Evolutionary conservation across 2,888 invertebrate species (phyloP).

Genomic region (Brachyopa scutellaris): DNA sequence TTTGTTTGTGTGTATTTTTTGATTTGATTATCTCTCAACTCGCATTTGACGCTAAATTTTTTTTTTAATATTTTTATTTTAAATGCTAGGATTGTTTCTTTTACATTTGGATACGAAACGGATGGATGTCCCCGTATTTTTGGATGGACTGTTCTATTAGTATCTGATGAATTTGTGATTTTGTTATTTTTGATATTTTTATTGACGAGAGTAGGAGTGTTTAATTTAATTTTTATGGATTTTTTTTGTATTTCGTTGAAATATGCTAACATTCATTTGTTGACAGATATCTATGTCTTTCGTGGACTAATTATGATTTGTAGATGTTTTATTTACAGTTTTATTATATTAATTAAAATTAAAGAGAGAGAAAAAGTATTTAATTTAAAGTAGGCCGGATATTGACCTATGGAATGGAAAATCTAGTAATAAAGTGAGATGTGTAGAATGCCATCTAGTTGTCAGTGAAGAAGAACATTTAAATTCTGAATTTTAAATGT

Average conservation of each 20-base stretch:
- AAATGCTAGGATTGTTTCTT: not conserved
- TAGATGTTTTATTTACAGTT: not conserved
- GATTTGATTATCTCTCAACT: not conserved
- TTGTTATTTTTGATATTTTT: slow-evolving; percentile 4
- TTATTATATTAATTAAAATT: not conserved
- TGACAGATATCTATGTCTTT: not conserved
- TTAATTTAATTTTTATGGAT: not conserved
- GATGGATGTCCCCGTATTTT: not conserved
- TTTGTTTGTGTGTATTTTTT: not conserved
- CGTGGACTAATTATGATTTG: not conserved
- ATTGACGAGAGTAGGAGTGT: not conserved
- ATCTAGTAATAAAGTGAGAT: no score
- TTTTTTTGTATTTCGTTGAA: not conserved
- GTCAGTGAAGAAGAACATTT: no score
- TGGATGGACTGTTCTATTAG: not conserved
- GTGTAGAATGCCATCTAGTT: no score
- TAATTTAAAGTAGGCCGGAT: not conserved
- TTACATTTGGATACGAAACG: not conserved
- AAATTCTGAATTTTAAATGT: no score
- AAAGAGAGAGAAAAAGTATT: no score
- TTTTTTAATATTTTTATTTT: not conserved
- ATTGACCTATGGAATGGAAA: not conserved
- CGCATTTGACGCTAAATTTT: not conserved
- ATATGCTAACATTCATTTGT: not conserved
- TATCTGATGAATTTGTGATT: slow-evolving; percentile 8